Conservation (phyloP, 2,113 vertebrate species). For the Burhinus oedicnemus region DNA sequence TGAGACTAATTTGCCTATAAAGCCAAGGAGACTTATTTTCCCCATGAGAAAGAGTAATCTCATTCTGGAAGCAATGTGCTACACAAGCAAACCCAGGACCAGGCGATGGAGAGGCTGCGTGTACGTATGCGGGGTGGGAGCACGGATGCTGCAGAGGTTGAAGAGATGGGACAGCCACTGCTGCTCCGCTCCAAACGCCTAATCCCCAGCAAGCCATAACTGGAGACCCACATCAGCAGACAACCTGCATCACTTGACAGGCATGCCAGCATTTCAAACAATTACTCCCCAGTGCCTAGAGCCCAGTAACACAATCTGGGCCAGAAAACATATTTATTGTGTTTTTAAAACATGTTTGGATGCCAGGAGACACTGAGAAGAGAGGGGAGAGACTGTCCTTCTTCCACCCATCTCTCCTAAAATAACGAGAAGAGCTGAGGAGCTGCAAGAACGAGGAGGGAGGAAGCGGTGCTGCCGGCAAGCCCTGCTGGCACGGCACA, state of each 20-base stretch:
- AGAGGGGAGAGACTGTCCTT: neutral
- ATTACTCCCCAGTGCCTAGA: neutral
- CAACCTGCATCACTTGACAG: neutral
- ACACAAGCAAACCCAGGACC: neutral
- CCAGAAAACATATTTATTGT: neutral
- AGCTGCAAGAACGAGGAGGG: neutral
- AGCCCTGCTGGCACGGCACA: neutral
- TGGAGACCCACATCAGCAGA: neutral
- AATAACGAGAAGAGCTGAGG: neutral
- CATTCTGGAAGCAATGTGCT: neutral
- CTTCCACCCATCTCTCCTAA: neutral
- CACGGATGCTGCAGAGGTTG: neutral
- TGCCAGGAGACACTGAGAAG: neutral
- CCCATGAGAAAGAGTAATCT: neutral
- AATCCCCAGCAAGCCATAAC: neutral
- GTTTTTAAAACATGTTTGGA: neutral
- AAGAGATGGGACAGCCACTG: neutral
- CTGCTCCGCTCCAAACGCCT: neutral
- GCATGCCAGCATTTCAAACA: neutral
- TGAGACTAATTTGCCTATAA: constrained; percentile 2
- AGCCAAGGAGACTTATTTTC: neutral
- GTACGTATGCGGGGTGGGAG: fast-evolving
- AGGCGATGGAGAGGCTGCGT: fast-evolving
- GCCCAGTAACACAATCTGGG: neutral
- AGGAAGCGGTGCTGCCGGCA: neutral